A percentile compares a stretch with the other conserved stretches of the same genome.
These are phyloP conservation scores for Hydrolagus affinis DNA, from an alignment of 2,113 vertebrate genomes.

Conservation along the genomic window DNA sequence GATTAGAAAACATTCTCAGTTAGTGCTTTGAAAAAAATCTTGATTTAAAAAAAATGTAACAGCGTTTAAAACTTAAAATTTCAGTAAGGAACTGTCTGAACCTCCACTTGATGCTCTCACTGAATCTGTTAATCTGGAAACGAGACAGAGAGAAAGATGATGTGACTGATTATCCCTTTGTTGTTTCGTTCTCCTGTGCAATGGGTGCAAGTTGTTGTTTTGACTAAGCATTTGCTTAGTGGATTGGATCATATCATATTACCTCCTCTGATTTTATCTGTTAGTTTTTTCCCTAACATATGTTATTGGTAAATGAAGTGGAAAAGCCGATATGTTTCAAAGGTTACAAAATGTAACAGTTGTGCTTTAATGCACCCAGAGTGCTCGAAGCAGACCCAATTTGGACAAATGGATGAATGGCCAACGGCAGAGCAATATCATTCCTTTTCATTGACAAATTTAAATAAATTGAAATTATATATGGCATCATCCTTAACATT, in stretches of 20 bases:
- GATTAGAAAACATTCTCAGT: background rate
- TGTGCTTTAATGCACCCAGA: no score
- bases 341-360: no score
- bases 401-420: no score
- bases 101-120: background rate
- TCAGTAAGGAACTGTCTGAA: background rate
- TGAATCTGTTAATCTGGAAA: background rate
- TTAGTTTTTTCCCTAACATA: no score
- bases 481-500: no score
- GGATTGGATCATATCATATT: background rate
- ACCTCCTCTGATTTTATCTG: background rate
- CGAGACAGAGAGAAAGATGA: background rate
- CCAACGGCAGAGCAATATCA: no score
- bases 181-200: background rate
- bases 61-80: background rate
- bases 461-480: no score
- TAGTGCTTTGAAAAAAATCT: background rate
- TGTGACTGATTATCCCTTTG: background rate
- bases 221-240: background rate
- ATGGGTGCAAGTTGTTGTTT: no score
- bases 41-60: background rate
- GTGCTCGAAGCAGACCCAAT: no score
- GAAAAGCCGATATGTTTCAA: no score
- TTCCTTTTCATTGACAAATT: no score
- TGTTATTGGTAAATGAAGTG: no score